Evolutionary conservation across 1,140 invertebrate species (phyloP).

Genomic region (Drosophila orosa): DNA sequence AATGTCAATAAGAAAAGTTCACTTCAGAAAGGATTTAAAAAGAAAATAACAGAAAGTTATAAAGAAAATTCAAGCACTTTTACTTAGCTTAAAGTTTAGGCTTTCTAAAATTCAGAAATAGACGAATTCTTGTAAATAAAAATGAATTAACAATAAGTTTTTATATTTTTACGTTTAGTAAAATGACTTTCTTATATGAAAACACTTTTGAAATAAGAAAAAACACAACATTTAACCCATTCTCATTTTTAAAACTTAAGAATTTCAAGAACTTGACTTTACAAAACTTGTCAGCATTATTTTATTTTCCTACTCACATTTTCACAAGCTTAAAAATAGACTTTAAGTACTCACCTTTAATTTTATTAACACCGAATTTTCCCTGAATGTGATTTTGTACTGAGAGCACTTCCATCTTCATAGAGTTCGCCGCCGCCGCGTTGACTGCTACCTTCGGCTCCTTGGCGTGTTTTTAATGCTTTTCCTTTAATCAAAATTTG

Average conservation of each 20-base stretch:
- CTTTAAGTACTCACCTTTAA: constrained; percentile 77
- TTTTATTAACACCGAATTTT: constrained; percentile 84
- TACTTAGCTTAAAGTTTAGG: no score
- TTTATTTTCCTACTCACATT: neutral
- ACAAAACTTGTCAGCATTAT: neutral
- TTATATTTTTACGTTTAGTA: constrained; percentile 3
- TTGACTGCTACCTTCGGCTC: constrained; percentile 4
- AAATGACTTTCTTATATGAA: constrained; percentile 18
- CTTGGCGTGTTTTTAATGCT: constrained; percentile 17
- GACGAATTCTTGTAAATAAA: neutral
- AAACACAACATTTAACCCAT: neutral
- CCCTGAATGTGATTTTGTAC: constrained; percentile 84
- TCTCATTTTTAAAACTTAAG: neutral
- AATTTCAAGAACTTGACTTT: neutral
- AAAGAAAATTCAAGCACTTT: no score
- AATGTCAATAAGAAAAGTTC: neutral
- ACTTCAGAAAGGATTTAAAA: neutral
- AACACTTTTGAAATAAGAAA: neutral
- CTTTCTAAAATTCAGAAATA: neutral
- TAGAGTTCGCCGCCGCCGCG: constrained; percentile 47
- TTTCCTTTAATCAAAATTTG: constrained; percentile 21
- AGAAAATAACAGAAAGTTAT: no score
- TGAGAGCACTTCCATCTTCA: constrained; percentile 84
- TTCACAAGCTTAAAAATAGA: neutral
- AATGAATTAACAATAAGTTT: neutral